Evolutionary conservation across 2,113 vertebrate genomes (phyloP).

Genomic region (Apus apus): DNA sequence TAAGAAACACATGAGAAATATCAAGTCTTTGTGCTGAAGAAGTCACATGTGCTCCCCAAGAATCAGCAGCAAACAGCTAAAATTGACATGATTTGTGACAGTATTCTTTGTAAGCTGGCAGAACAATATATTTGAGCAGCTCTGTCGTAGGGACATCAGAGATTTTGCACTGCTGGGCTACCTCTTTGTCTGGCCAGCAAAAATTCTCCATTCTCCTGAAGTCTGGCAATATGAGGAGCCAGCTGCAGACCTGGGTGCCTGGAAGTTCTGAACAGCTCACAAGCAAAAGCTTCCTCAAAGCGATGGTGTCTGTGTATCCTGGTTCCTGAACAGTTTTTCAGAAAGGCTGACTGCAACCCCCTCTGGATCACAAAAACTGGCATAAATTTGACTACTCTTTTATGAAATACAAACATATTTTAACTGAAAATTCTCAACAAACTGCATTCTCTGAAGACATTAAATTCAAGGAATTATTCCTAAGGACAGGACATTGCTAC

Average conservation of each 20-base stretch:
- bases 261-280: neutral
- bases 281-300: neutral
- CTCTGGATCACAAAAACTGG: neutral
- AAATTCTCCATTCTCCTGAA: neutral
- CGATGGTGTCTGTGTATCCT: neutral
- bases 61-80: neutral
- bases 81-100: neutral
- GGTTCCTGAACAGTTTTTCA: neutral
- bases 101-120: neutral
- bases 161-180: neutral
- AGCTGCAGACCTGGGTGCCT: rapidly evolving
- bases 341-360: neutral
- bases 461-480: neutral
- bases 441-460: neutral
- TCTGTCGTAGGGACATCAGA: neutral
- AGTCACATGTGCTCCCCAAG: neutral
- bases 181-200: neutral
- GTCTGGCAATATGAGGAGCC: neutral
- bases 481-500: neutral
- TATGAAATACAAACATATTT: neutral
- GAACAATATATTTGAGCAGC: neutral
- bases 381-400: neutral
- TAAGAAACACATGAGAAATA: neutral
- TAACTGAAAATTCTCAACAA: neutral
- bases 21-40: neutral